Conservation (phyloP, 2,113 vertebrate genomes). For the western clawed frog (Xenopus tropicalis) region UCB_Xtro_10.0 CM004448.2:24455501-24456000, state of each 20-base stretch:
- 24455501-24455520: conserved; percentile 37
- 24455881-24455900: neutral
- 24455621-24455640: conserved; percentile 1
- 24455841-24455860: conserved; percentile 14
- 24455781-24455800: neutral
- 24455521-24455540: conserved; percentile 39
- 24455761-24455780: too few relatives aligned
- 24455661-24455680: conserved; percentile 34
- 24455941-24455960: too few relatives aligned
- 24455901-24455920: too few relatives aligned
- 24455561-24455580: conserved; percentile 23
- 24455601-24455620: conserved; percentile 2
- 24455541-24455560: conserved; percentile 29
- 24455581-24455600: conserved; percentile 11
- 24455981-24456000: too few relatives aligned
- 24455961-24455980: too few relatives aligned
- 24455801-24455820: conserved; percentile 15
- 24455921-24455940: too few relatives aligned
- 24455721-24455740: neutral
- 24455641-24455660: conserved; percentile 6
- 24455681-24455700: neutral
- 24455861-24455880: conserved; percentile 15
- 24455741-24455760: neutral
- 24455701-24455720: neutral
- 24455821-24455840: neutral